phyloP scores from a whole-genome alignment of 2,888 invertebrate species.

The Polymixis flavicincta region DNA sequence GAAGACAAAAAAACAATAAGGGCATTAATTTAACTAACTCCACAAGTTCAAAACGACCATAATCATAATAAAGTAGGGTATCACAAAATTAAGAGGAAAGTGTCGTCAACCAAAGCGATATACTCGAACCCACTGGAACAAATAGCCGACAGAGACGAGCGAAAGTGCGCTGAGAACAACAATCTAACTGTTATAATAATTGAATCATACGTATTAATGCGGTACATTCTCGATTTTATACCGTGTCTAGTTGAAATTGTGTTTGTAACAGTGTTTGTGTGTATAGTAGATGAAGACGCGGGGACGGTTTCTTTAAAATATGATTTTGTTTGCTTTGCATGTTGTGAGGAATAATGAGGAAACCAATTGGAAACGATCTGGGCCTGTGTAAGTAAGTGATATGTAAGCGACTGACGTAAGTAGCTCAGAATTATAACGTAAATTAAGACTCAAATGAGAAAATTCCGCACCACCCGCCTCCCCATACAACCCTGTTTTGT shows the following conservation, averaged over 20 bases:
- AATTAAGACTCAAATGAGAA: not conserved
- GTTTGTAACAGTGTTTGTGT: not conserved
- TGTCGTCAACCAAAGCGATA: constrained; percentile 8
- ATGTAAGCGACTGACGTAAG: not conserved
- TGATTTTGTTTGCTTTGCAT: not conserved
- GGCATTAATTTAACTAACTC: not conserved
- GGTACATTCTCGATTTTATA: constrained; percentile 40
- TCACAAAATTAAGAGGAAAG: constrained; percentile 22
- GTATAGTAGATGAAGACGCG: not conserved
- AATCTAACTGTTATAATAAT: constrained; percentile 53
- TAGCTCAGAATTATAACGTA: not conserved
- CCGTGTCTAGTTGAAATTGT: not conserved
- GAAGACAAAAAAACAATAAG: not conserved
- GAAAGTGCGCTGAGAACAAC: constrained; percentile 55
- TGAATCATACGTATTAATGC: constrained; percentile 44
- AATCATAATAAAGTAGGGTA: too few species aligned
- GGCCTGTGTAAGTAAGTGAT: too few species aligned
- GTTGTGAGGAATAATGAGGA: not conserved
- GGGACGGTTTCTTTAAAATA: not conserved
- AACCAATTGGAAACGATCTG: not conserved
- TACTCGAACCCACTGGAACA: constrained; percentile 34
- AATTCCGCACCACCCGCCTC: not conserved
- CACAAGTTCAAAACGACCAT: not conserved
- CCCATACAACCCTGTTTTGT: not conserved
- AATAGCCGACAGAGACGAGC: constrained; percentile 35